Percentiles rank a stretch among this genome's conserved stretches.
Evolutionary conservation across 1,140 invertebrate species (phyloP).

Genomic region (Octopus bimaculoides): DNA sequence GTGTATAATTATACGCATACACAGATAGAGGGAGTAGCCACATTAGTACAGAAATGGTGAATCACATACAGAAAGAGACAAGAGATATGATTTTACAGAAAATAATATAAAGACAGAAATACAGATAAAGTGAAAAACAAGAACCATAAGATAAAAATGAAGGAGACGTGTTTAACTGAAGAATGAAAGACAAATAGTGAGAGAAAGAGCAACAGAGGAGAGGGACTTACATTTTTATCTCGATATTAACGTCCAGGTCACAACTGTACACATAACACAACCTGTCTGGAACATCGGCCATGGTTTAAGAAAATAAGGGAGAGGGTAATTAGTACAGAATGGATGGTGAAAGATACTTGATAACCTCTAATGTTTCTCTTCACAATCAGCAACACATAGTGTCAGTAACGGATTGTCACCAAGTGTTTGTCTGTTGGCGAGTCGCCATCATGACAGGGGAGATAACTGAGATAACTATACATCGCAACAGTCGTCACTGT

Average conservation of each 20-base stretch:
- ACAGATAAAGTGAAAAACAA: too few species aligned
- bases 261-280: slow-evolving; percentile 79
- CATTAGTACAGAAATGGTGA: too few species aligned
- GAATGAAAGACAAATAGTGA: too few species aligned
- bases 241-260: slow-evolving; percentile 78
- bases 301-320: background rate
- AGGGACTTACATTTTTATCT: slow-evolving; percentile 87
- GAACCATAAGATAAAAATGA: too few species aligned
- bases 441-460: background rate
- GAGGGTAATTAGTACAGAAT: background rate
- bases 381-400: background rate
- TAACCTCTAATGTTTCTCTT: background rate
- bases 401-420: background rate
- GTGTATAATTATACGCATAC: too few species aligned
- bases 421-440: background rate
- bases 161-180: too few species aligned
- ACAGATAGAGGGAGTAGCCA: too few species aligned
- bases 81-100: too few species aligned
- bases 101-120: too few species aligned
- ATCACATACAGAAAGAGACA: too few species aligned
- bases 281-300: slow-evolving; percentile 30
- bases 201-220: too few species aligned
- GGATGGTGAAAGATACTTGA: background rate
- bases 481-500: background rate
- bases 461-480: background rate